Base-by-base conservation (phyloP, 1,140 invertebrate species). In the Drosophila lowei region DNA sequence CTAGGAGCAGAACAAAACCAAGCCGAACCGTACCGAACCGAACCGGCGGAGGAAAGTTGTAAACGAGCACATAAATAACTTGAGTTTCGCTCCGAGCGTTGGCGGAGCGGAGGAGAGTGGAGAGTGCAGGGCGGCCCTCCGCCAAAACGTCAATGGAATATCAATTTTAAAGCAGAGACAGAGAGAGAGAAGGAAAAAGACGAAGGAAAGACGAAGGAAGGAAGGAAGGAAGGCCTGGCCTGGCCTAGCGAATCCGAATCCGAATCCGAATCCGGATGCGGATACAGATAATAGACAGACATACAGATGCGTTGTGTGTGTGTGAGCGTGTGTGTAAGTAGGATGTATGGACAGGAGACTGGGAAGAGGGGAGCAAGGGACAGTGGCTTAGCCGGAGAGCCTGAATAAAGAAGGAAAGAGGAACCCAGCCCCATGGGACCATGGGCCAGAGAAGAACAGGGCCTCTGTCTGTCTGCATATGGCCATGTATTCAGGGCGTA, bases 21-120 rank as follows among this genome's bases (percentile, higher is more conserved):
- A 13, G 5, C 11, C 34, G 2, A 38, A 5, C 11, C 9, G 9
- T 4, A 34, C 30, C 3, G 8, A 11, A 5, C 11, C 3, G 34
- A 11, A 2, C 11, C 0, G 49, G 15, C 52, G 60, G 42, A 30
- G 21, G 41, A 76, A 86, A 74, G 77, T 85, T 86, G 81, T 81
- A 86, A 85, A 77, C 81, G 81, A 85, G 81, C 81, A 74, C 73
- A 85, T 85, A 86, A 85, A 85, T 85, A 85, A 86, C 68, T 84
- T 74, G 77, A 74, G 62, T 56, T 74, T 52, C 59, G 68, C 61
- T 48, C 41, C 48, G 52, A 68, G 58, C 63, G 41, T 23, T 13
- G 34, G 38, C 43, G 41, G 41, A 34, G 28, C 6, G 9, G 30
- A 3, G 43, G 60, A 64, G 66, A 38, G 34, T 3, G 30, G 8